These are phyloP conservation scores for Ectropis grisescens DNA, from an alignment of 1,140 invertebrate species.

Conservation along the genomic window DNA sequence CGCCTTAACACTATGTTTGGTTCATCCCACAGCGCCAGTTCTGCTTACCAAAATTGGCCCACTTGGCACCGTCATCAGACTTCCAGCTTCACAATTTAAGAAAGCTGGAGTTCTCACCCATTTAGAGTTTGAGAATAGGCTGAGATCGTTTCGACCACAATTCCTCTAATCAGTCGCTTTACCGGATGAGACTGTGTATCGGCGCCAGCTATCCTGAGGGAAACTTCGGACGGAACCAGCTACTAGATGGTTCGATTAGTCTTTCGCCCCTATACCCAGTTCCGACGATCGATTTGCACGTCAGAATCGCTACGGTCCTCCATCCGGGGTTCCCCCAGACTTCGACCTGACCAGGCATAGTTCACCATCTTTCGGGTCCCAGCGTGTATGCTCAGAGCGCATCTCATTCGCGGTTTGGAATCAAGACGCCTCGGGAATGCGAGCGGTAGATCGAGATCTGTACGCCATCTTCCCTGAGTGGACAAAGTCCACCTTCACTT, in stretches of 20 bases:
- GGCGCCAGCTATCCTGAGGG: conserved; percentile 86
- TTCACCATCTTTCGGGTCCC: conserved; percentile 93
- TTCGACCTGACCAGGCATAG: conserved; percentile 90
- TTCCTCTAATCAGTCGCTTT: conserved; percentile 91
- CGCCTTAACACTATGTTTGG: conserved; percentile 82
- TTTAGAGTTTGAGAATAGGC: conserved; percentile 94
- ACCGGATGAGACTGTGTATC: conserved; percentile 75
- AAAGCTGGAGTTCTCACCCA: conserved; percentile 82
- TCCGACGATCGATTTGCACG: conserved; percentile 94
- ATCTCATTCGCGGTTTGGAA: conserved; percentile 62
- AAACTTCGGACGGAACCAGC: conserved; percentile 93
- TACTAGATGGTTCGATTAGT: conserved; percentile 94
- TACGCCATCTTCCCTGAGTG: conserved; percentile 61
- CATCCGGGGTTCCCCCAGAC: conserved; percentile 90
- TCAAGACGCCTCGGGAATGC: conserved; percentile 68
- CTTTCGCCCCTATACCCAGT: conserved; percentile 93
- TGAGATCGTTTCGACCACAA: conserved; percentile 83
- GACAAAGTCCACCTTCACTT: conserved; percentile 69
- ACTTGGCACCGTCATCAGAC: conserved; percentile 79
- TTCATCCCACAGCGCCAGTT: conserved; percentile 92
- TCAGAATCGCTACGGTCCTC: conserved; percentile 90
- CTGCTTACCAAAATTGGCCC: conserved; percentile 94
- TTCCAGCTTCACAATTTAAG: conserved; percentile 72
- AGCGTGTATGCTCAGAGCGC: conserved; percentile 81
- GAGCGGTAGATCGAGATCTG: conserved; percentile 45